Evolutionary conservation across 2,113 vertebrate species (phyloP), one percentile per base, ranked within the genome.

Genomic region (Antennarius striatus): DNA sequence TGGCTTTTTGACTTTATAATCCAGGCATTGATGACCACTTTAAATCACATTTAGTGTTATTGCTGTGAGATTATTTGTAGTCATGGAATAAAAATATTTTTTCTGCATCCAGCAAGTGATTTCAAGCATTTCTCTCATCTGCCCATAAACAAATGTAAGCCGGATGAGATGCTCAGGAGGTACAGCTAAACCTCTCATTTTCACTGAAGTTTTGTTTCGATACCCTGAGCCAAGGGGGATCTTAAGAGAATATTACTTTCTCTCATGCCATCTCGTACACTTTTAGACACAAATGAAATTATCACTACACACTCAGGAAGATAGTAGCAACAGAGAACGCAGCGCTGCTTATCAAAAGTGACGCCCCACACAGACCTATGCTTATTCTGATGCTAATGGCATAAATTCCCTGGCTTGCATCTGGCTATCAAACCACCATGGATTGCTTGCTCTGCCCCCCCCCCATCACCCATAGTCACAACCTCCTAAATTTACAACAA

Each of bases 401-500:
- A 36, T 4, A 4, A 36, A 36, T 36, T 36, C 32, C 32, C 1
- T 2, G 32, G 2, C 1, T 22, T 22, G 22, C 22, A 22, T 22
- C 22, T 22, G 32, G 32, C 5, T 36, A 36, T 36, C 32, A 4
- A 36, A 36, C 32, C 32, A 36, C 32, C 7, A 7, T 36, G 32
- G 32, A 36, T 36, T 4, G 14, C 30, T 53, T 67, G 67, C 10
- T 69, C 48, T 55, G 51, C 78, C 56, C 73, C 50, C n/a, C n/a
- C n/a, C n/a, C n/a, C n/a, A n/a, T n/a, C n/a, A n/a, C n/a, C n/a
- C 76, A 2, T 22, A 36, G 32, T 36, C 32, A 7, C 42, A 43
- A 3, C 42, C 6, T 48, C 46, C 40, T 40, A 72, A 70, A 80
- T 83, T 88, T 84, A 82, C 72, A 70, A 63, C 66, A 32, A n/a